Conservation (phyloP, 2,113 vertebrate species). For the Protobothrops flavoviridis region DNA sequence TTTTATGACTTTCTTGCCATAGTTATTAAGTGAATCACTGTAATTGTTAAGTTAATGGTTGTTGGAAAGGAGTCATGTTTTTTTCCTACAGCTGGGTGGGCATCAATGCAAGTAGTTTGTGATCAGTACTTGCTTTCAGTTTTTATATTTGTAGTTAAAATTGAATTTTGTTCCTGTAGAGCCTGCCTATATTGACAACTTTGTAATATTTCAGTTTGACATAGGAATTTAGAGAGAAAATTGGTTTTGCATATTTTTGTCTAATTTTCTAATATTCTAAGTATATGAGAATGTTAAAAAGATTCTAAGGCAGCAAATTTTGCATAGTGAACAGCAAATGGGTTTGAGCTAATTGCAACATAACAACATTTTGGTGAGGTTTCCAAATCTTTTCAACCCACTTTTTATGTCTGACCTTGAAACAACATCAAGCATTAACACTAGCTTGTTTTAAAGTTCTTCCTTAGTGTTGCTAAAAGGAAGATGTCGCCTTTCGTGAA, state of each 20-base stretch:
- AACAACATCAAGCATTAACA: neutral
- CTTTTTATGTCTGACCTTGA: neutral
- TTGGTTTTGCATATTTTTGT: neutral
- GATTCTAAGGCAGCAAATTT: neutral
- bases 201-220: neutral
- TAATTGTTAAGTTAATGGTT: no score
- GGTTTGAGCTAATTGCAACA: neutral
- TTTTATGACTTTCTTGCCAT: no score
- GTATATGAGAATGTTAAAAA: neutral
- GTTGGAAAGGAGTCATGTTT: neutral
- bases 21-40: no score
- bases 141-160: neutral
- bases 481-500: neutral
- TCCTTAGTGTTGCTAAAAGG: neutral
- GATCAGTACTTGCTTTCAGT: neutral
- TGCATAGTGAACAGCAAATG: neutral
- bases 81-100: neutral
- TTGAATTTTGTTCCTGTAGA: neutral
- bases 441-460: neutral
- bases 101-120: neutral
- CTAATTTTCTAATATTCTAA: neutral
- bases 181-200: neutral
- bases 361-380: neutral
- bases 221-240: neutral
- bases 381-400: neutral